Base-by-base conservation (phyloP, 2,888 invertebrate genomes). In the Ecliptopera silaceata region DNA sequence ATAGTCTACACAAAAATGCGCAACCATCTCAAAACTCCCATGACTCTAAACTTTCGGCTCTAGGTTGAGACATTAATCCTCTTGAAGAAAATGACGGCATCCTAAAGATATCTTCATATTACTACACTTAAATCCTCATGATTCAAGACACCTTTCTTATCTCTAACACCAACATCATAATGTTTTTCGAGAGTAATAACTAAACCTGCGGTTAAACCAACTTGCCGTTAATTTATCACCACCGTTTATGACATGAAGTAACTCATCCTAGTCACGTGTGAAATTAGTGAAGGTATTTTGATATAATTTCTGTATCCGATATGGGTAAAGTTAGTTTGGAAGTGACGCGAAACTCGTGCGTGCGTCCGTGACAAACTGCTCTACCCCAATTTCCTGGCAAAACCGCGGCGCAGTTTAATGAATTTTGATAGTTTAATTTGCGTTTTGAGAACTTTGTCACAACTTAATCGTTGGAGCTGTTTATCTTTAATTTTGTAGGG, bases 361-460 rank as follows among this genome's bases (percentile, higher is more conserved):
- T 51, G 59, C 47, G 56, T 60, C 51, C 59, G 61, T 59, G 62
- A 64, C 64, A 57, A 62, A 64, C 61, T 61, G 57, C 50, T 46
- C 50, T 46, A 59, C 61, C 59, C 53, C 57, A 62, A 62, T 64
- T 57, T 62, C 64, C 61, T 59, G 55, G 48, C 52, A 44, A 39
- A 44, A 52, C 57, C 44, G 48, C 53, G 34, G 48, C 52, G 32
- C 44, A 53, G 44, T 57, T 44, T 57, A 57, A 57, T 57, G 57
- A 57, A 57, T 57, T 52, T 57, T 57, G 57, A 57, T 57, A 57
- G 57, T 53, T 57, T 57, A 57, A 57, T 52, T 57, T 57, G 43
- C 26, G 48, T 48, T 48, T 44, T 52, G 52, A 44, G 52, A 48
- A 57, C 38, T 42, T 31, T 31, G 43, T 56, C n/a, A 20, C 22